Evolutionary conservation across 2,888 invertebrate species (phyloP), one percentile per base, ranked within the genome.

Genomic region (Dicycla oo): DNA sequence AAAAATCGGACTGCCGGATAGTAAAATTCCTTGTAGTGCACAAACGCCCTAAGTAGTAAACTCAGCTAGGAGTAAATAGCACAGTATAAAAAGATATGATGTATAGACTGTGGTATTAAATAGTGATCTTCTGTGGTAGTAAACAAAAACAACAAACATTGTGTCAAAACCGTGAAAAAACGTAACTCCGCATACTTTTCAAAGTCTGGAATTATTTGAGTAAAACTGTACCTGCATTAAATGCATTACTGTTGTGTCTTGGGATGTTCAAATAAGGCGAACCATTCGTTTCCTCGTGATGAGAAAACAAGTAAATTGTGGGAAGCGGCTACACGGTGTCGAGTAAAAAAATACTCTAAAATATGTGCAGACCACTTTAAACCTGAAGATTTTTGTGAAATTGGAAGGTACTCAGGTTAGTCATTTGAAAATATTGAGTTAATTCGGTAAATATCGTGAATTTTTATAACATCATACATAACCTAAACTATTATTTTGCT

Each of bases 101-200:
- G n/a, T n/a, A n/a, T n/a, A n/a, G n/a, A n/a, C n/a, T n/a, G n/a
- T n/a, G n/a, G n/a, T n/a, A n/a, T n/a, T n/a, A n/a, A 30, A 30
- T 30, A 34, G 34, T 34, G 34, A n/a, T n/a, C n/a, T 34, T 34
- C 34, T 34, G 34, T 34, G 34, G 20, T 30, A 47, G 45, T 47
- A 62, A 30, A 62, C 20, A 62, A 26, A 62, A 30, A 62, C 20
- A 62, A 26, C 8, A 62, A 62, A 62, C 61, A n/a, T 20, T 45
- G 10, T 26, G 43, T 26, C 26, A 57, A 57, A n/a, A 30, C 6
- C 38, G n/a, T 40, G 10, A 62, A 62, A 45, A 10, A 30, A 6
- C 3, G 8, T 1, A 8, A 15, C 3, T 6, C 1, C 10, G 15
- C 8, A 18, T 61, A 26, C 0, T 47, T 47, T 30, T 15, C n/a